Evolutionary conservation across 2,888 invertebrate genomes (phyloP), one percentile per base, ranked within the genome.

Genomic region (Eristalis tenax): DNA sequence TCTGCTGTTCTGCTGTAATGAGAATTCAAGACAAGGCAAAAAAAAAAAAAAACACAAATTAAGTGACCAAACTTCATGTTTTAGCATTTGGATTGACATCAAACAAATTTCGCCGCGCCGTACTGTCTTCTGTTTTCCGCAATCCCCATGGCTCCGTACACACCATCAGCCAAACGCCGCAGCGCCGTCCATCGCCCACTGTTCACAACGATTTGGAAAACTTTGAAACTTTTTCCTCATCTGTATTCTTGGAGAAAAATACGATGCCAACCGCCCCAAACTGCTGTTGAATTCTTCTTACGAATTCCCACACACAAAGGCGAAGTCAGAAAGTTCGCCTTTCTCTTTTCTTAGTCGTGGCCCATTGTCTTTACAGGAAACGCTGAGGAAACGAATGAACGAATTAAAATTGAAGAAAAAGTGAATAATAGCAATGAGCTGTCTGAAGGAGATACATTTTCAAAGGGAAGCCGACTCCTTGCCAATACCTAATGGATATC

Each of bases 401-500:
- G 65, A 82, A 82, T 82, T 82, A 87, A 87, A 83, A 80, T 83
- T 79, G 68, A 80, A 66, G 68, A 64, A 87, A 76, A 79, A 83
- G 66, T 82, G 82, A 87, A 79, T 76, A 87, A 87, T 83, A 68
- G 77, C 68, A 65, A 28, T 56, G 77, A 81, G 65, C 56, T 61
- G 43, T 43, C 43, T 43, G 57, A 77, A 59, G 73, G 73, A 70
- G 69, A 83, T 83, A 83, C 71, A 79, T 74, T 78, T 78, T 50
- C 23, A 71, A 84, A 68, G 59, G 64, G 70, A 65, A 70, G 50
- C 18, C 50, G 18, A 66, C 65, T 71, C 73, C 59, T 83, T 64
- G 40, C 79, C 75, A 79, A 83, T 83, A 76, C 70, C 79, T 83
- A 87, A 87, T 83, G 76, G 87, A 79, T 69, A 80, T 87, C 64